phyloP scores from a whole-genome alignment of 2,113 vertebrate genomes.

The Capreolus pygargus region DNA sequence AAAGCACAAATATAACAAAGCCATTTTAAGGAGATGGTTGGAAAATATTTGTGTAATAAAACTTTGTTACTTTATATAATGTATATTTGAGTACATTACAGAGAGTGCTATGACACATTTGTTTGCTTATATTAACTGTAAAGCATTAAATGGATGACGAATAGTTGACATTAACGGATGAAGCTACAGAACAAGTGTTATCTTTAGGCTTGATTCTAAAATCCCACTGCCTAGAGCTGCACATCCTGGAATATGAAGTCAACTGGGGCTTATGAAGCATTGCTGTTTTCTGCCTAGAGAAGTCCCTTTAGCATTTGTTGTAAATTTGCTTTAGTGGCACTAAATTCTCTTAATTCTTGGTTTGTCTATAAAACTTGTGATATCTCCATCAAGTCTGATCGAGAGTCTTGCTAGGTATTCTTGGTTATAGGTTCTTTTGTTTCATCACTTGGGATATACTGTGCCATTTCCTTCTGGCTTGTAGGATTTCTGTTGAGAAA shows the following conservation, averaged over 20 bases:
- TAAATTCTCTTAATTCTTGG: neutral
- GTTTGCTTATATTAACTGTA: neutral
- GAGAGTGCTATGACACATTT: neutral
- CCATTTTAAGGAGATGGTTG: neutral
- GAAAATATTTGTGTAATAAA: neutral
- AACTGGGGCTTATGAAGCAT: neutral
- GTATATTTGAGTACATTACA: neutral
- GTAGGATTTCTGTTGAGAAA: neutral
- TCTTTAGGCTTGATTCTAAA: neutral
- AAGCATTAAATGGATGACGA: neutral
- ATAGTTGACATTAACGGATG: neutral
- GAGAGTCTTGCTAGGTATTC: neutral
- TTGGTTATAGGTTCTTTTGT: neutral
- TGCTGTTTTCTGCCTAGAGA: neutral
- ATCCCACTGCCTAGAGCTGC: neutral
- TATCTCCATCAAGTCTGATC: neutral
- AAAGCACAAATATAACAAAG: neutral
- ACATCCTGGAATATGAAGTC: neutral
- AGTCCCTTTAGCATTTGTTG: neutral
- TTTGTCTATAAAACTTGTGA: neutral
- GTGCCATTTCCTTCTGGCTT: neutral
- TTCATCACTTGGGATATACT: neutral
- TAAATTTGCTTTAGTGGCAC: neutral
- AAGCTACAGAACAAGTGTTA: neutral
- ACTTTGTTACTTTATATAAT: neutral